Conservation (phyloP, 2,888 invertebrate species). For the Drosophila eohydei region DNA sequence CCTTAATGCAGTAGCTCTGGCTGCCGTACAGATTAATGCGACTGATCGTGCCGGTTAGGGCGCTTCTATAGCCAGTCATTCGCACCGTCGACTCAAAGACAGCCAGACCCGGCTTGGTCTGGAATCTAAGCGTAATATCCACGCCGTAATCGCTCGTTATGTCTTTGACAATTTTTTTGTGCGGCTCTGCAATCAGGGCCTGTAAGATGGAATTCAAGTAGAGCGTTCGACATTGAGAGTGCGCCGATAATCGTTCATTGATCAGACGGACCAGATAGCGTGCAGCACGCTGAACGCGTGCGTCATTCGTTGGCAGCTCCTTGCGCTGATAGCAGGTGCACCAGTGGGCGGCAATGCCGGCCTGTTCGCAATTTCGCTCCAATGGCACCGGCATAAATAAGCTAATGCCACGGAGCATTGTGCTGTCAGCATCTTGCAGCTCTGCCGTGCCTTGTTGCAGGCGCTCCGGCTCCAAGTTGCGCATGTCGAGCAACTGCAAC, state of each 20-base stretch:
- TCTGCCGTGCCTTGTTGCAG: constrained; percentile 75
- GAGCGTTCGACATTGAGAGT: constrained; percentile 89
- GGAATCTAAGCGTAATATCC: constrained; percentile 85
- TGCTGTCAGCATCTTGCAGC: constrained; percentile 78
- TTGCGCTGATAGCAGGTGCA: constrained; percentile 92
- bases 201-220: constrained; percentile 87
- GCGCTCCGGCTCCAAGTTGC: constrained; percentile 85
- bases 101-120: constrained; percentile 86
- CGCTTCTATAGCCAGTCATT: constrained; percentile 81
- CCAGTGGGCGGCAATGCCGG: constrained; percentile 93
- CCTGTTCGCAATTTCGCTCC: constrained; percentile 90
- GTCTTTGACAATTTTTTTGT: constrained; percentile 82
- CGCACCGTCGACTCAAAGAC: constrained; percentile 92
- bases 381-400: constrained; percentile 90
- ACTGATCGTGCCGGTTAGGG: constrained; percentile 88
- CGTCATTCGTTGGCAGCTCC: constrained; percentile 86
- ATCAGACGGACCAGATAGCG: constrained; percentile 88
- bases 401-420: constrained; percentile 88
- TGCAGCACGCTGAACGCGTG: constrained; percentile 87
- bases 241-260: constrained; percentile 87
- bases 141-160: constrained; percentile 80
- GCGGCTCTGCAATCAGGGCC: constrained; percentile 87
- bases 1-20: constrained; percentile 91
- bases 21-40: constrained; percentile 92
- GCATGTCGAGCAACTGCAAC: constrained; percentile 87